A percentile compares a stretch with the other conserved stretches of the same genome.
phyloP scores from a whole-genome alignment of 2,113 vertebrate species.

The Tachysurus vachellii region DNA sequence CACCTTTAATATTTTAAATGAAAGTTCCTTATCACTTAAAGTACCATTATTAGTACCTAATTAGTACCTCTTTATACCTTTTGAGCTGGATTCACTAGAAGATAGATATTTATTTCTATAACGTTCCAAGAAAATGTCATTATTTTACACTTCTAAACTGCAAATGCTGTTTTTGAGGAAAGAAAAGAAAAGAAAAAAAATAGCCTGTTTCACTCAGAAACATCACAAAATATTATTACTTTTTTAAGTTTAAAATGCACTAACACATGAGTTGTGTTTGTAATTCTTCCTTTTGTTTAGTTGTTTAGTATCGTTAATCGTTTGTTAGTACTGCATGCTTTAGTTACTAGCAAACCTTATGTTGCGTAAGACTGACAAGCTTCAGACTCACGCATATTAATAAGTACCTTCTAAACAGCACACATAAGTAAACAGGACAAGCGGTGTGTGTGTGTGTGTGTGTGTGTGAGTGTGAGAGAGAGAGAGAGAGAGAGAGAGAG shows the following conservation, averaged over 20 bases:
- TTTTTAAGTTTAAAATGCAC: not conserved
- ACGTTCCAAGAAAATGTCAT: not conserved
- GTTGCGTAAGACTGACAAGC: not conserved
- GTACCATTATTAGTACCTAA: not conserved
- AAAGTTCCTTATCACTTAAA: not conserved
- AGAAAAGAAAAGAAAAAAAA: no score
- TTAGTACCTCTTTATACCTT: not conserved
- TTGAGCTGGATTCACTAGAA: not conserved
- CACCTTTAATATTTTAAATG: not conserved
- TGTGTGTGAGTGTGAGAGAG: slow-evolving; percentile 5
- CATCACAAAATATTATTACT: not conserved
- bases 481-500: slow-evolving; percentile 20
- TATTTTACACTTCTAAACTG: not conserved
- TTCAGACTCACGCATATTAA: not conserved
- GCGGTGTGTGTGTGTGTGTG: slow-evolving; percentile 16
- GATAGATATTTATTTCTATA: not conserved
- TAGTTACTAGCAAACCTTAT: not conserved
- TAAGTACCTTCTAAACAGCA: slow-evolving; percentile 51
- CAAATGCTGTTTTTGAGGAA: not conserved
- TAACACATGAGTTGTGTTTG: not conserved
- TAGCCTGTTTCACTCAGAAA: not conserved
- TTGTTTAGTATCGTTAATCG: no score
- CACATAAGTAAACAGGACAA: slow-evolving; percentile 80
- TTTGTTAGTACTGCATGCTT: not conserved
- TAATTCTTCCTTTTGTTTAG: not conserved